phyloP scores from a whole-genome alignment of 2,888 invertebrate genomes.

The Volucella inanis region DNA sequence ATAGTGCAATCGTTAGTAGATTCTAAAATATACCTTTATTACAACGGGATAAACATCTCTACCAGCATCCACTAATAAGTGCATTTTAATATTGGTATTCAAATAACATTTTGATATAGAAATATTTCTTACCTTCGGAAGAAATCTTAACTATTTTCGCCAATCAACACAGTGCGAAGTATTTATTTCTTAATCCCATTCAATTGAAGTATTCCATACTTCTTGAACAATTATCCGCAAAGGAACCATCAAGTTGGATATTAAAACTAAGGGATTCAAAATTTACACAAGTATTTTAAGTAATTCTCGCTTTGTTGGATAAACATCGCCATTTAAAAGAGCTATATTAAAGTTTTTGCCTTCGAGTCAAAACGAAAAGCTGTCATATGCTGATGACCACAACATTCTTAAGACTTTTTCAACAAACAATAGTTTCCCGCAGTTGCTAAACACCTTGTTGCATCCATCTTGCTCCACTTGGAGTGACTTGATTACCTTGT shows the following conservation, averaged over 20 bases:
- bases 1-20: neutral
- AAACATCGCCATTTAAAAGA: neutral
- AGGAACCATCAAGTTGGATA: neutral
- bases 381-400: no score
- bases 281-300: neutral
- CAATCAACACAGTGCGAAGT: no score
- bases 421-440: no score
- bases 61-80: constrained; percentile 19
- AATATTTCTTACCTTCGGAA: no score
- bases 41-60: constrained; percentile 16
- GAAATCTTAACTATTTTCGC: no score
- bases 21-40: neutral
- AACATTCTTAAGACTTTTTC: no score
- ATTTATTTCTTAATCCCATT: no score
- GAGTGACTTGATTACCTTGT: no score
- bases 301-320: neutral
- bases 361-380: no score
- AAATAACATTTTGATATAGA: neutral
- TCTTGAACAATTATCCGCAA: neutral
- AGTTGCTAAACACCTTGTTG: no score
- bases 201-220: neutral
- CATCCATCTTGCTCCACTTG: no score
- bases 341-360: no score
- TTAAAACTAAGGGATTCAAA: neutral
- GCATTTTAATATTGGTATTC: neutral